Evolutionary conservation across 2,797 vertebrate species (phyloP), one percentile per base, ranked within the genome.

Genomic region (Pseudochaenichthys georgianus): DNA sequence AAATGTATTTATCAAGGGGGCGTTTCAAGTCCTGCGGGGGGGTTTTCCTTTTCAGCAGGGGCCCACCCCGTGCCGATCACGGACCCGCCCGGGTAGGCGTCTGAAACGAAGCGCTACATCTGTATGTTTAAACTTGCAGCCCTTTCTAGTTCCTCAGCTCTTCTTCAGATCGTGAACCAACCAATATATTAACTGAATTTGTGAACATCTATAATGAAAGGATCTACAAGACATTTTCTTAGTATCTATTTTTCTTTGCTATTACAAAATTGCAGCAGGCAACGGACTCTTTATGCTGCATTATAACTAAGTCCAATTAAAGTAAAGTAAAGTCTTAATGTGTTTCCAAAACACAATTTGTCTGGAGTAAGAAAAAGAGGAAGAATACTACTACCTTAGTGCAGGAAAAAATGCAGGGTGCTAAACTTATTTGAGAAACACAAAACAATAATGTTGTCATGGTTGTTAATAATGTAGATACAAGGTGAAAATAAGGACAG

Each of bases 241-340:
- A 17, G 47, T 7, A 7, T 38, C 34, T 38, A 38, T 38, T 9
- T 38, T 9, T 38, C 34, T 38, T 38, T 38, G 8, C 34, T 38
- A 9, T 38, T 38, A 38, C 66, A 55, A 79, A 64, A 66, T 31
- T 0, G 42, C 54, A 9, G 16, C 45, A 58, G 53, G 41, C 48
- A 73, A 64, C 16, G 43, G 28, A 5, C 64, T 72, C 9, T 69
- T 64, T 60, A n/a, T 59, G 38, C 51, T 67, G 13, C 55, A 70
- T 73, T 31, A 68, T 5, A 4, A 13, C 46, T 75, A 6, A 12
- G 28, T 75, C 61, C 48, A 73, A 47, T 21, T 34, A n/a, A n/a
- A n/a, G n/a, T n/a, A n/a, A n/a, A n/a, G 43, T 64, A 57, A 68
- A 61, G 17, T 70, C 21, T 47, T 17, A 63, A 68, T 9, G 62